Conservation (phyloP, 2,113 vertebrate species). For the Eulemur rufifrons region DNA sequence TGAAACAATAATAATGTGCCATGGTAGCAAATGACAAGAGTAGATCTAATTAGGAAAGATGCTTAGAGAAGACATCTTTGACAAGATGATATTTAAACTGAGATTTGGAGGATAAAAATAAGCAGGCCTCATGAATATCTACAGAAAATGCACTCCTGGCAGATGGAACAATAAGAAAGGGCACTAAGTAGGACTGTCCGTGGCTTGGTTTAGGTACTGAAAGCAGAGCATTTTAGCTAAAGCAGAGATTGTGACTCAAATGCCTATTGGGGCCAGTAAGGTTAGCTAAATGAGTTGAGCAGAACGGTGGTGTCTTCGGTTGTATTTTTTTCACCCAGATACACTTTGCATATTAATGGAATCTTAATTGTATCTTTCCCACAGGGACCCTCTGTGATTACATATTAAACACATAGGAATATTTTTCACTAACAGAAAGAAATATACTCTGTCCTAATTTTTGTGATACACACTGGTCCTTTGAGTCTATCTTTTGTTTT, state of each 20-base stretch:
- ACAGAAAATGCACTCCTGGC: not conserved
- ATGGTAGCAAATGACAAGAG: not conserved
- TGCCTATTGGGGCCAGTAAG: not conserved
- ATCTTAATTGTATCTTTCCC: slow-evolving; percentile 67
- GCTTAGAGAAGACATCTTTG: slow-evolving; percentile 27
- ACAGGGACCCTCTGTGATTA: slow-evolving; percentile 36
- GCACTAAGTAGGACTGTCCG: not conserved
- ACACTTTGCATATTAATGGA: slow-evolving; percentile 62
- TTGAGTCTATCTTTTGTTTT: slow-evolving; percentile 44
- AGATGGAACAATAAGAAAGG: not conserved
- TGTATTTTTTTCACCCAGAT: slow-evolving; percentile 22
- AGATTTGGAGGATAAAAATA: slow-evolving; percentile 41
- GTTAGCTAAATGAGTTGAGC: slow-evolving; percentile 28
- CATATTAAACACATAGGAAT: slow-evolving; percentile 58
- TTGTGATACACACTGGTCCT: slow-evolving; percentile 22
- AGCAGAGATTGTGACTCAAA: not conserved
- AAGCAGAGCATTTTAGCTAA: not conserved
- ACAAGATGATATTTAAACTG: slow-evolving; percentile 56
- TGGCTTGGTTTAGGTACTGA: not conserved
- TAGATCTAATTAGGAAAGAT: slow-evolving; percentile 26
- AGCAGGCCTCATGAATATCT: not conserved
- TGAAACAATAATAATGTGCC: not conserved
- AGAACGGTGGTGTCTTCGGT: not conserved
- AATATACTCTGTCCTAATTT: slow-evolving; percentile 56
- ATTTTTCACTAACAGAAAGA: slow-evolving; percentile 55